Evolutionary conservation across 2,888 invertebrate genomes (phyloP).

Genomic region (Eudasyphora cyanicolor): DNA sequence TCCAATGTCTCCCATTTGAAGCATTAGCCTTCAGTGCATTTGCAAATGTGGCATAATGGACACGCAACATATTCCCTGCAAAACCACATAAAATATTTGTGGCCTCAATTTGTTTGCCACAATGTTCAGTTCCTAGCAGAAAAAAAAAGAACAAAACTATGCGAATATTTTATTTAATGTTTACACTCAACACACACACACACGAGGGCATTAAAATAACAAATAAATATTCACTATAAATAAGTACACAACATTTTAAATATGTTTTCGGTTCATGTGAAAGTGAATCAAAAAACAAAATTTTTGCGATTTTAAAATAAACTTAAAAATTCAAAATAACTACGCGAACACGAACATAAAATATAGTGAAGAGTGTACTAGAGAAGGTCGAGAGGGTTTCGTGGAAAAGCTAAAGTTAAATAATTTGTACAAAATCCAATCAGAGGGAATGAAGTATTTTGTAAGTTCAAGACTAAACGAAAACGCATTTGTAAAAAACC

Average conservation of each 20-base stretch:
- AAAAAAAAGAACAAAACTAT: background rate
- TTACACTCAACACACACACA: background rate
- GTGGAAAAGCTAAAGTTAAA: too few species aligned
- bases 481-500: too few species aligned
- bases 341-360: background rate
- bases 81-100: background rate
- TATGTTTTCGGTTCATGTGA: background rate
- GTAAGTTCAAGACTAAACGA: too few species aligned
- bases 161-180: background rate
- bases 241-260: background rate
- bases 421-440: too few species aligned
- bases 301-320: constrained; percentile 66
- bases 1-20: background rate
- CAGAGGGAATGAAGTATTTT: too few species aligned
- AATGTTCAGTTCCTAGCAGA: background rate
- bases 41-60: background rate
- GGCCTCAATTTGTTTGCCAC: background rate
- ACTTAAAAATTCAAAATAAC: constrained; percentile 65
- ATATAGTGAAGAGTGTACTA: background rate
- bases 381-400: too few species aligned
- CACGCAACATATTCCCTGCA: background rate
- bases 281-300: constrained; percentile 46
- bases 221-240: background rate
- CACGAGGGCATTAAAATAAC: background rate
- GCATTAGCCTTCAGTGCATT: background rate